Conservation (phyloP, 1,140 invertebrate genomes). For the Pseudomyrmex sp. region DNA sequence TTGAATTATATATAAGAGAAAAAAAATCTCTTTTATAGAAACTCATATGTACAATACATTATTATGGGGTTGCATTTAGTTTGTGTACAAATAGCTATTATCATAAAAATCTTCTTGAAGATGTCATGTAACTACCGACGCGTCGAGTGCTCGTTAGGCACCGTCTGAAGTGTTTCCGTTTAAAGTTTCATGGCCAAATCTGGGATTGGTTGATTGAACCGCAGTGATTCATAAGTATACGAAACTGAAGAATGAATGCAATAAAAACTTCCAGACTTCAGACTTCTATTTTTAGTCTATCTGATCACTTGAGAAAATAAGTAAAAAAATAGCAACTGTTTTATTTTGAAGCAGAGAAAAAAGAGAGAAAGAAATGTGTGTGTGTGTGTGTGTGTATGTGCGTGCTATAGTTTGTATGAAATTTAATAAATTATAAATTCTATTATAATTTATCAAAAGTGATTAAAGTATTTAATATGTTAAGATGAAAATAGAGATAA, state of each 20-base stretch:
- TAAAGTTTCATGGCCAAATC: slow-evolving; percentile 37
- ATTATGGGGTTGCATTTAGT: background rate
- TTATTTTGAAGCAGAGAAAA: too few relatives aligned
- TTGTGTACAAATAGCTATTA: background rate
- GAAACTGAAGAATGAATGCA: slow-evolving; percentile 27
- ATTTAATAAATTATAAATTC: too few relatives aligned
- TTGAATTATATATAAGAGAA: background rate
- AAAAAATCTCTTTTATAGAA: too few relatives aligned
- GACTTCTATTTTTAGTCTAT: slow-evolving; percentile 34
- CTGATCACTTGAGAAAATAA: slow-evolving; percentile 18
- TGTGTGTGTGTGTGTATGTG: background rate
- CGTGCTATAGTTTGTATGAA: background rate
- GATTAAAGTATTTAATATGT: background rate
- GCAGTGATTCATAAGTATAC: slow-evolving; percentile 25
- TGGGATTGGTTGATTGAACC: slow-evolving; percentile 17
- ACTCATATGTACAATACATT: too few relatives aligned
- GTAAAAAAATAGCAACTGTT: background rate
- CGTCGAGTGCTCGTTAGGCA: slow-evolving; percentile 30
- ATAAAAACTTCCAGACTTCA: slow-evolving; percentile 17
- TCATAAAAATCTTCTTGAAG: slow-evolving; percentile 1
- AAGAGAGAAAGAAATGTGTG: background rate
- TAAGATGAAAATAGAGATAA: background rate
- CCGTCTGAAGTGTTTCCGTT: slow-evolving; percentile 43
- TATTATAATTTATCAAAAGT: background rate
- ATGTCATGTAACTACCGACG: slow-evolving; percentile 14